Evolutionary conservation across 2,797 vertebrate genomes (phyloP).

Genomic region (Etheostoma perlongum): DNA sequence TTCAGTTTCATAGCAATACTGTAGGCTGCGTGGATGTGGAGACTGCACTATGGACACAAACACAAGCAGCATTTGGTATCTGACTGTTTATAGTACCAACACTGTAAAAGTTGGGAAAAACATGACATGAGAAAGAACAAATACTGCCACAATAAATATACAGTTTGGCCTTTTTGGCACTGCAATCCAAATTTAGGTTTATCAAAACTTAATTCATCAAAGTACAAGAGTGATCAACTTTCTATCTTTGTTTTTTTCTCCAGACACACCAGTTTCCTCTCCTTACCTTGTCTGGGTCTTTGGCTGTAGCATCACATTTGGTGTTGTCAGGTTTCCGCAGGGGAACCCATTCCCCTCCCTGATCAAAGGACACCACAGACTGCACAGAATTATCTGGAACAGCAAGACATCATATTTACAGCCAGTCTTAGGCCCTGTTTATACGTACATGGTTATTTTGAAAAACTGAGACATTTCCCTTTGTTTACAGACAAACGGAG

Average conservation of each 20-base stretch:
- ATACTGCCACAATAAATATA: not conserved
- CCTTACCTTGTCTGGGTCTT: constrained; percentile 89
- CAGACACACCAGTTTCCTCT: not conserved
- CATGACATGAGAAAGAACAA: not conserved
- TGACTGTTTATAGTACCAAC: constrained; percentile 10
- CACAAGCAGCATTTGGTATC: constrained; percentile 24
- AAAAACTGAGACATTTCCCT: too few relatives aligned
- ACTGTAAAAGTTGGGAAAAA: not conserved
- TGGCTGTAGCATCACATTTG: constrained; percentile 90
- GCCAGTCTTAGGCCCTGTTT: too few relatives aligned
- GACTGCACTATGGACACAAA: constrained; percentile 89
- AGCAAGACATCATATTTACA: constrained; percentile 28
- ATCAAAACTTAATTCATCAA: not conserved
- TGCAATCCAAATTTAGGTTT: not conserved
- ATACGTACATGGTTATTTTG: too few relatives aligned
- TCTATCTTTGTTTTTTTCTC: not conserved
- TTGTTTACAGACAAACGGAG: too few relatives aligned
- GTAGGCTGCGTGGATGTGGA: constrained; percentile 95
- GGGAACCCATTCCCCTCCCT: constrained; percentile 93
- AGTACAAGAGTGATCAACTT: not conserved
- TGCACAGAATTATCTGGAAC: constrained; percentile 90
- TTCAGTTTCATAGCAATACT: constrained; percentile 90
- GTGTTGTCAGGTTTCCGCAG: constrained; percentile 89
- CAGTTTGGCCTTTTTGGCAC: not conserved
- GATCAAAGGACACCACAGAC: constrained; percentile 94